These are phyloP conservation scores for Gymnarchus niloticus DNA, from an alignment of 2,113 vertebrate species.

Conservation along the genomic window DNA sequence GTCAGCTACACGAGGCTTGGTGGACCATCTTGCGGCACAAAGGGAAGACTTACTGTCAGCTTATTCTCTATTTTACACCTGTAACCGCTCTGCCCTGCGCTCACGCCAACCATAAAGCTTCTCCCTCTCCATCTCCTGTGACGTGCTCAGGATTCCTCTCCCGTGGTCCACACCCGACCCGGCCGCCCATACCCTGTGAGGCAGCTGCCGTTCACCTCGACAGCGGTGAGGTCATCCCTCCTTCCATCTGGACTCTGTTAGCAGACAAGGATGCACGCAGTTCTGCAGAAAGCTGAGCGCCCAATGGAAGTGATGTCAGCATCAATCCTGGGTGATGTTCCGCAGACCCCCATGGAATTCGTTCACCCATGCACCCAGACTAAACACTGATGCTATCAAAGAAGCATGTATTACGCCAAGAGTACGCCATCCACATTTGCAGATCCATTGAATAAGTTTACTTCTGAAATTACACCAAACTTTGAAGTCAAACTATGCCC, in stretches of 20 bases:
- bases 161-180: background rate
- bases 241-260: conserved; percentile 54
- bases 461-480: conserved; percentile 25
- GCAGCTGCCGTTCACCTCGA: background rate
- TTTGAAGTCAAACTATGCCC: background rate
- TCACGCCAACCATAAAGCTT: background rate
- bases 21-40: too few species aligned
- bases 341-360: conserved; percentile 22
- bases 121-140: background rate
- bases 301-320: conserved; percentile 26
- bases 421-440: conserved; percentile 11
- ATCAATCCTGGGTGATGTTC: conserved; percentile 28
- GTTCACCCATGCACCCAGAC: conserved; percentile 36
- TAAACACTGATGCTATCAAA: conserved; percentile 33
- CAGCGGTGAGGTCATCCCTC: background rate
- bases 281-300: conserved; percentile 9
- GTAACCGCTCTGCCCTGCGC: background rate
- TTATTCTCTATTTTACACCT: background rate
- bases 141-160: background rate
- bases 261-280: conserved; percentile 21
- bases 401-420: conserved; percentile 19
- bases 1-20: background rate
- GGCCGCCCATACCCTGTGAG: background rate
- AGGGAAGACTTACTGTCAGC: too few species aligned
- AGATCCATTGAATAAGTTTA: conserved; percentile 34